phyloP scores from a whole-genome alignment of 2,797 vertebrate species.

The Sebastes kiyomatsui region DNA sequence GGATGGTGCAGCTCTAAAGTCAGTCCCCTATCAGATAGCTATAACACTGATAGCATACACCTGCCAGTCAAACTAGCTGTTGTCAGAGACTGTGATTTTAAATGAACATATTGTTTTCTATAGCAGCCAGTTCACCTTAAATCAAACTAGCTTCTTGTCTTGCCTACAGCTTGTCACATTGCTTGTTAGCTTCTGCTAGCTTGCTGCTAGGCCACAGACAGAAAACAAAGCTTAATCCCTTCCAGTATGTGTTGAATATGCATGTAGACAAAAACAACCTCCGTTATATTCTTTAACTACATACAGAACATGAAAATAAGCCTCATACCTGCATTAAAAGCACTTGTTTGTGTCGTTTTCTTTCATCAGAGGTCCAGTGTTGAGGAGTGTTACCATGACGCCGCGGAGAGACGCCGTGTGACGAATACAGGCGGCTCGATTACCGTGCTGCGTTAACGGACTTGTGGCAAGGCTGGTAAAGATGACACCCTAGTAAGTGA shows the following conservation, averaged over 20 bases:
- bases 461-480: not conserved
- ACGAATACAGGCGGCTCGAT: conserved; percentile 47
- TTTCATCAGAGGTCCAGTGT: conserved; percentile 30
- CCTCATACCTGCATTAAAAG: conserved; percentile 53
- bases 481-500: accelerated
- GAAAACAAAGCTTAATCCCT: conserved; percentile 55
- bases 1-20: not conserved
- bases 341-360: conserved; percentile 9
- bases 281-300: not conserved
- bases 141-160: conserved; percentile 17
- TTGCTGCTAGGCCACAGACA: conserved; percentile 64
- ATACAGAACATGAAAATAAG: accelerated
- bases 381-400: conserved; percentile 82
- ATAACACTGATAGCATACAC: not conserved
- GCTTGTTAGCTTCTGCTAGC: conserved; percentile 51
- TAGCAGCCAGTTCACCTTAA: not conserved
- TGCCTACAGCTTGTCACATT: not conserved
- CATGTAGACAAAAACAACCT: not conserved
- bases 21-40: not conserved
- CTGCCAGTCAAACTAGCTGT: conserved; percentile 27
- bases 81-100: conserved; percentile 2
- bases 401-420: conserved; percentile 78
- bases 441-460: conserved; percentile 42
- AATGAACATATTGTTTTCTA: conserved; percentile 5
- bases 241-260: not conserved